phyloP scores from a whole-genome alignment of 2,888 invertebrate species.

The Microctonus hyperodae region DNA sequence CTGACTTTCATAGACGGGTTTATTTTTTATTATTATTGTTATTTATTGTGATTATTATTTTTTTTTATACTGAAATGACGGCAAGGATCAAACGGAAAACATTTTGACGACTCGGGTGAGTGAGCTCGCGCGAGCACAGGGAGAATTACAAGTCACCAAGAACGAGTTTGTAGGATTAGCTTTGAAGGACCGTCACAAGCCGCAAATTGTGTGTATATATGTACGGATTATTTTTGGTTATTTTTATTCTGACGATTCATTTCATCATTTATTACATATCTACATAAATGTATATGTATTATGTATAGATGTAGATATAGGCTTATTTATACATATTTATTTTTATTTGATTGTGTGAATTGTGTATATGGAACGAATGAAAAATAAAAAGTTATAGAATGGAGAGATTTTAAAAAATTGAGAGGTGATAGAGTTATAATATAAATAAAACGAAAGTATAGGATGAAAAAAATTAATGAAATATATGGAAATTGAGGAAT shows the following conservation, averaged over 20 bases:
- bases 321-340: too few relatives aligned
- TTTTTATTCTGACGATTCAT: conserved; percentile 23
- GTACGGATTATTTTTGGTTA: conserved; percentile 18
- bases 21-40: neutral
- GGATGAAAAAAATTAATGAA: neutral
- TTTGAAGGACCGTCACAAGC: conserved; percentile 18
- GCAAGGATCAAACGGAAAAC: conserved; percentile 1
- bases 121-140: neutral
- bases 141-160: conserved; percentile 15
- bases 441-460: neutral
- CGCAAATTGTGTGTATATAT: conserved; percentile 4
- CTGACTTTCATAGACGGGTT: conserved; percentile 4
- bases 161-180: conserved; percentile 21
- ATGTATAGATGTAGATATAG: too few relatives aligned
- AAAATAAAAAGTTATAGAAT: neutral
- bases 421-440: neutral
- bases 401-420: neutral
- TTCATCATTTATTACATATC: conserved; percentile 23
- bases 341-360: neutral
- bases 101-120: neutral
- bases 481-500: too few relatives aligned
- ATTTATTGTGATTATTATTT: neutral
- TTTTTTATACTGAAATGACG: neutral
- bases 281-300: neutral
- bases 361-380: neutral